A percentile compares a stretch with the other conserved stretches of the same genome.
Conservation (phyloP, 2,888 invertebrate species). For the Protophormia terraenovae region DNA sequence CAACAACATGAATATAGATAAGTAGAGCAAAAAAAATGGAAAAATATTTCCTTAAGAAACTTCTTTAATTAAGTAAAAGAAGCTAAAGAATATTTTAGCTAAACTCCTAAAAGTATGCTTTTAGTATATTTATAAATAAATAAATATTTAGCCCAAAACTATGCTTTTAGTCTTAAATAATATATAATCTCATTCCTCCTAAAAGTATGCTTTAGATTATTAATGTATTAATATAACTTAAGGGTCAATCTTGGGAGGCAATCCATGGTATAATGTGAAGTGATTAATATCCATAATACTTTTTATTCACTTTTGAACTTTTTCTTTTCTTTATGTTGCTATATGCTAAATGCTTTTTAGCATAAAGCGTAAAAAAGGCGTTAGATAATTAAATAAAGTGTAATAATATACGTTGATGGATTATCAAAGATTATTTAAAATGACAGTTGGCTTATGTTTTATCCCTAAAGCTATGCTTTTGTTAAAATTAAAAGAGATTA, state of each 20-base stretch:
- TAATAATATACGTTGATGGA: background rate
- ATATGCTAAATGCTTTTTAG: background rate
- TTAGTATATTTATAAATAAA: background rate
- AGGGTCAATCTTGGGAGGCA: background rate
- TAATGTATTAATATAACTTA: background rate
- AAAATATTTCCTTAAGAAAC: background rate
- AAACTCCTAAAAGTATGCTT: slow-evolving; percentile 14
- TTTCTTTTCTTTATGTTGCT: background rate
- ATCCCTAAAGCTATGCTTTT: slow-evolving; percentile 20
- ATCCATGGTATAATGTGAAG: background rate
- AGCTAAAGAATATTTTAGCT: background rate
- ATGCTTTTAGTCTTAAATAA: background rate
- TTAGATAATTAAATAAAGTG: slow-evolving; percentile 11
- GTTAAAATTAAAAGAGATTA: background rate
- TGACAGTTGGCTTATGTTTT: background rate
- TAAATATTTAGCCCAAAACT: background rate
- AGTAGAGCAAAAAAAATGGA: background rate
- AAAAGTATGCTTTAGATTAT: slow-evolving; percentile 3
- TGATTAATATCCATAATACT: background rate
- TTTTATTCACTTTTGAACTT: background rate
- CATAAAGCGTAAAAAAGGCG: background rate
- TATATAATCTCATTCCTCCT: background rate
- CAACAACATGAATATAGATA: background rate
- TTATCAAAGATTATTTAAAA: slow-evolving; percentile 5
- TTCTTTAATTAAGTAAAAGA: slow-evolving; percentile 28